phyloP scores from a whole-genome alignment of 1,140 invertebrate species.

The Drosophila kanapiae region DNA sequence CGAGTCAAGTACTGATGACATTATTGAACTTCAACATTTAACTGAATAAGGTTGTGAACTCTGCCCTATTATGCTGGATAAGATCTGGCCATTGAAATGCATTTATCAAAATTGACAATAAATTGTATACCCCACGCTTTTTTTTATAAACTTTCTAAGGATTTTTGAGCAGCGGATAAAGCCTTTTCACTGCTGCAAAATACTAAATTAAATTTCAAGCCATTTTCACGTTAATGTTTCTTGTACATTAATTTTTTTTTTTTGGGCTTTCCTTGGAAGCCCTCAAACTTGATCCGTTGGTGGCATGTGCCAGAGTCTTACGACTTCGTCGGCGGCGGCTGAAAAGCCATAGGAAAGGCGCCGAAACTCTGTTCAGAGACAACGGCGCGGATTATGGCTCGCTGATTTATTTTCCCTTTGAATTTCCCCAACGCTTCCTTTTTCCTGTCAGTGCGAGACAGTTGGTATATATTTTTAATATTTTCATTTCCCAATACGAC shows the following conservation, averaged over 20 bases:
- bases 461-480: slow-evolving; percentile 49
- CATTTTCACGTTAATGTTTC: slow-evolving; percentile 7
- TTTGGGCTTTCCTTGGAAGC: slow-evolving; percentile 3
- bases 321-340: not conserved
- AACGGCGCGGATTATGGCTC: slow-evolving; percentile 40
- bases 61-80: slow-evolving; percentile 7
- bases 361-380: slow-evolving; percentile 31
- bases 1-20: not conserved
- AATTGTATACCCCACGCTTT: slow-evolving; percentile 5
- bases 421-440: slow-evolving; percentile 21
- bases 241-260: slow-evolving; percentile 1
- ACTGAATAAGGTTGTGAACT: slow-evolving; percentile 15
- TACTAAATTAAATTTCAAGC: slow-evolving; percentile 26
- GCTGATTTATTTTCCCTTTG: slow-evolving; percentile 49
- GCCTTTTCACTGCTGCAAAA: not conserved
- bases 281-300: slow-evolving; percentile 30
- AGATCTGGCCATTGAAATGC: slow-evolving; percentile 10
- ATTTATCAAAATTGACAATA: slow-evolving; percentile 14
- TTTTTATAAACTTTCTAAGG: not conserved
- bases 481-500: slow-evolving; percentile 49
- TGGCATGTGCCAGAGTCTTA: slow-evolving; percentile 45
- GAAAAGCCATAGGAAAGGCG: slow-evolving; percentile 23
- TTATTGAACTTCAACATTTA: slow-evolving; percentile 35
- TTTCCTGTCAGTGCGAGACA: slow-evolving; percentile 27
- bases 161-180: not conserved